Evolutionary conservation across 37 sponge, comb jelly and placozoan species (phyloP), one percentile per base, ranked within the genome.

Genomic region (Diacarnus erythraeanus): DNA sequence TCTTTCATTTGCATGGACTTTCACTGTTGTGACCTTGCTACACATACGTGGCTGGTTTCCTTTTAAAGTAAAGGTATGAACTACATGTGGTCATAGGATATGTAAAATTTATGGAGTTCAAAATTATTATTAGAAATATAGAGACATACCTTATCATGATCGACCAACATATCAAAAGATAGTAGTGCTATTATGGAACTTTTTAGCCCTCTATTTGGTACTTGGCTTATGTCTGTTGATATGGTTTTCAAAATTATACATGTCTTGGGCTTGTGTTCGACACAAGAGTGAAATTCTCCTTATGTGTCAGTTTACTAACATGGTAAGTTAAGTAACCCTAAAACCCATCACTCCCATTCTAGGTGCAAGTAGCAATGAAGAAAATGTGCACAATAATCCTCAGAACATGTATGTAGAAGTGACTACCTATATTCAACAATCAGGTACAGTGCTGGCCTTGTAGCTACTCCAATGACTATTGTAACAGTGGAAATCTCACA

Each of bases 391-490:
- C n/a, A n/a, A n/a, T n/a, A n/a, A n/a, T n/a, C n/a, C n/a, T n/a
- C n/a, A n/a, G n/a, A n/a, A n/a, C 42, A 12, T 71, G 12, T 30
- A 8, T 71, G 72, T 71, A 12, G 10, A 8, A 23, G 38, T 38
- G 9, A 12, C 17, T 44, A 10, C n/a, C 26, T 26, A 17, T 69
- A 6, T 3, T 69, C 36, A 17, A 15, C 27, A 15, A 34, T 30
- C 78, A 65, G 51, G 51, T 78, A 5, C 78, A 78, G 78, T 75
- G 76, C 37, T 75, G 40, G 37, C 60, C 59, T 15, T 75, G 76
- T 27, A 9, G 61, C 23, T 15, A 4, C 20, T 17, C 60, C 36
- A 27, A 30, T 5, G 31, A 23, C 60, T 27, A 12, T 6, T 34
- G 61, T 27, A 38, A 42, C 8, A 38, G 12, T 15, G 37, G 9